A percentile compares a stretch with the other conserved stretches of the same genome.
Evolutionary conservation across 2,888 invertebrate species (phyloP).

Genomic region (Baccha elongata): DNA sequence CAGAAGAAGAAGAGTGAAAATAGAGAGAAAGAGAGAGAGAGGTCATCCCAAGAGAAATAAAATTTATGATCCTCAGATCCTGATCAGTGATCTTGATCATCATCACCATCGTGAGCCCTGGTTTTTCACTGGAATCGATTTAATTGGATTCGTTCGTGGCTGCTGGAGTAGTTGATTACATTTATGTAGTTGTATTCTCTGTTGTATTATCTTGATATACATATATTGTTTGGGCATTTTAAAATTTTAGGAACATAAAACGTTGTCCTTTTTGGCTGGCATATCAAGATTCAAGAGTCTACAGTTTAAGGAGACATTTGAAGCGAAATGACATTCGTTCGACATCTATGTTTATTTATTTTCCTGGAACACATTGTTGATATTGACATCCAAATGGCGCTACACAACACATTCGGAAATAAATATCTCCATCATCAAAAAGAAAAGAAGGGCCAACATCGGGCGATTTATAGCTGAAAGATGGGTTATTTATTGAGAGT

Average conservation of each 20-base stretch:
- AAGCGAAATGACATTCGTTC: conserved; percentile 55
- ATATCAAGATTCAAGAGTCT: conserved; percentile 51
- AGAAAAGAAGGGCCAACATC: neutral
- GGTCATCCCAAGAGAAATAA: conserved; percentile 40
- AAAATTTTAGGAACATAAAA: conserved; percentile 30
- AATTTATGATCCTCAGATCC: conserved; percentile 69
- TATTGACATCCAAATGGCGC: conserved; percentile 36
- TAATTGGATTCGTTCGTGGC: conserved; percentile 68
- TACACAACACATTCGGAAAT: conserved; percentile 37
- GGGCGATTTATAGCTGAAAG: conserved; percentile 53
- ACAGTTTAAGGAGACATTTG: conserved; percentile 50
- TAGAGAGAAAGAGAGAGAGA: neutral
- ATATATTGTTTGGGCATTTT: conserved; percentile 19
- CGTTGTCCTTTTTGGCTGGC: conserved; percentile 28
- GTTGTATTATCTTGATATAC: conserved; percentile 12
- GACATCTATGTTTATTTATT: conserved; percentile 35
- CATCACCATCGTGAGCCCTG: conserved; percentile 15
- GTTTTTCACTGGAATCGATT: conserved; percentile 67
- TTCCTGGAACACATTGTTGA: conserved; percentile 58
- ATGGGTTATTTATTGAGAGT: conserved; percentile 65
- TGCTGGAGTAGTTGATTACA: conserved; percentile 63
- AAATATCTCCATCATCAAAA: conserved; percentile 33
- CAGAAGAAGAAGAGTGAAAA: neutral
- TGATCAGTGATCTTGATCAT: conserved; percentile 67
- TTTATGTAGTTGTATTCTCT: neutral